Evolutionary conservation across 2,113 vertebrate species (phyloP).

Genomic region (Callionymus lyra): DNA sequence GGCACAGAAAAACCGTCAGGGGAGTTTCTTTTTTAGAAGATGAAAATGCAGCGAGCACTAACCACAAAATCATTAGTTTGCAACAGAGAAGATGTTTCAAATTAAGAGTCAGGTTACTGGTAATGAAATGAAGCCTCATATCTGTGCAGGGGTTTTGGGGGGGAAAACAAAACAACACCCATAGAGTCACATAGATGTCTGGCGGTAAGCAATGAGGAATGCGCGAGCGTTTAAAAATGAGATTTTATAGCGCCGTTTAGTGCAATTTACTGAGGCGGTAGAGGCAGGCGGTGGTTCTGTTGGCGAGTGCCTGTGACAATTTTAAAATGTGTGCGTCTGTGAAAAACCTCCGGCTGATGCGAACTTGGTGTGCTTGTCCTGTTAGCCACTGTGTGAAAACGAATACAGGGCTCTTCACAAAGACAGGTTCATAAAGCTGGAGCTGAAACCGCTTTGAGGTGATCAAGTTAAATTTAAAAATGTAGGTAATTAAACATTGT

Average conservation of each 20-base stretch:
- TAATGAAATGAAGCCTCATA: constrained; percentile 23
- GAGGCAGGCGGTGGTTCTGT: constrained; percentile 10
- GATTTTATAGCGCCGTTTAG: constrained; percentile 39
- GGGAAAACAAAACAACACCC: constrained; percentile 13
- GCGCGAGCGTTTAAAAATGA: constrained; percentile 49
- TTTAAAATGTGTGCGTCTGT: background rate
- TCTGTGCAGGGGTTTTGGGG: constrained; percentile 15
- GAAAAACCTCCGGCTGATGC: background rate
- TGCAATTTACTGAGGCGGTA: constrained; percentile 32
- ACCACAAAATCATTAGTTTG: constrained; percentile 2
- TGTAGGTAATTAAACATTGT: too few species aligned
- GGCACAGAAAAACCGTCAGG: too few species aligned
- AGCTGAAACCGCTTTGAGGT: too few species aligned
- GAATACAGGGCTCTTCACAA: too few species aligned
- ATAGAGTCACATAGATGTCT: constrained; percentile 20
- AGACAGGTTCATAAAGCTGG: too few species aligned
- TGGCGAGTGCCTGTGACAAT: constrained; percentile 3
- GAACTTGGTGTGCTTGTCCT: constrained; percentile 2
- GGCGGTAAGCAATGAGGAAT: constrained; percentile 40
- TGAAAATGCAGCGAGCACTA: too few species aligned
- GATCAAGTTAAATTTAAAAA: too few species aligned
- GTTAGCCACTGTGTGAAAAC: too few species aligned
- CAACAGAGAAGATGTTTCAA: constrained; percentile 17
- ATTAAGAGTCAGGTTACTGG: constrained; percentile 13
- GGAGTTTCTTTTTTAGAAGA: background rate